Conservation (phyloP, 2,797 vertebrate genomes). For the Chrysocyon brachyurus region DNA sequence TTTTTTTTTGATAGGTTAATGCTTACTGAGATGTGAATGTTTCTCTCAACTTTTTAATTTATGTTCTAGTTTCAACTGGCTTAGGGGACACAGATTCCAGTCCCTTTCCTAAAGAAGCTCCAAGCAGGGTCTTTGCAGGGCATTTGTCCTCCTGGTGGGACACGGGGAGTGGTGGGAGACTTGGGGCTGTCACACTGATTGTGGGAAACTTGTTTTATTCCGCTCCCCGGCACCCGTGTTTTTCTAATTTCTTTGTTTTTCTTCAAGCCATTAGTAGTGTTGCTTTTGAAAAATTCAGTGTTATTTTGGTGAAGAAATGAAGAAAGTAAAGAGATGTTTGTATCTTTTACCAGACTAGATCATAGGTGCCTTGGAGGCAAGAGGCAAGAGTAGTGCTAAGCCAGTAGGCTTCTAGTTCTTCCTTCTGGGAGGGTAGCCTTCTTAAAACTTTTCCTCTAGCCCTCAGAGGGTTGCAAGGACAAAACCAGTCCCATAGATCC, state of each 20-base stretch:
- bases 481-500: not conserved
- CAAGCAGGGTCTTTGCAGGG: not conserved
- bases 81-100: not conserved
- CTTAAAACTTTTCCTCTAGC: not conserved
- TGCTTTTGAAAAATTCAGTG: conserved; percentile 17
- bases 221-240: not conserved
- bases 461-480: not conserved
- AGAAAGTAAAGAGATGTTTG: not conserved
- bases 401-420: not conserved
- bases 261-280: not conserved
- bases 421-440: not conserved
- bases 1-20: not conserved
- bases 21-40: not conserved
- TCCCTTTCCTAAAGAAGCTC: not conserved
- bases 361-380: not conserved
- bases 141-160: not conserved
- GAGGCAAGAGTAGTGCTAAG: not conserved
- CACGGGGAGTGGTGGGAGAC: not conserved
- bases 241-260: conserved; percentile 27
- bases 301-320: not conserved
- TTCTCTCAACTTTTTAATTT: not conserved
- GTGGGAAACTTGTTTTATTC: not conserved
- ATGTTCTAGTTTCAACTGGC: not conserved
- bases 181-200: not conserved
- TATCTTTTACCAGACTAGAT: not conserved